These are phyloP conservation scores for Dendrocincla fuliginosa DNA, from an alignment of 2,797 vertebrate genomes.

Conservation along the genomic window DNA sequence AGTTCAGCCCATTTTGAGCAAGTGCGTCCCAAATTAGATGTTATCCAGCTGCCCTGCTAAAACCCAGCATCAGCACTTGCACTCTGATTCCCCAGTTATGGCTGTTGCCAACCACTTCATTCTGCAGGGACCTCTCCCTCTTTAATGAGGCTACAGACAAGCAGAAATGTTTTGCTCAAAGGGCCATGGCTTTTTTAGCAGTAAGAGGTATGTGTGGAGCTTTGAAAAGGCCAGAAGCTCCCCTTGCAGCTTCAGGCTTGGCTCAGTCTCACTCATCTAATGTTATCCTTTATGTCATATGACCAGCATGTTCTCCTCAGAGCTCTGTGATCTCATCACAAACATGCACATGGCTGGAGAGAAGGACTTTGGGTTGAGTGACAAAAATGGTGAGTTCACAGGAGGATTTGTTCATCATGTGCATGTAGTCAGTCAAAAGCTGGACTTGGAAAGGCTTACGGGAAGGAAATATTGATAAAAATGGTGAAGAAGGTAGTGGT, in stretches of 20 bases:
- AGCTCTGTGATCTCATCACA: background rate
- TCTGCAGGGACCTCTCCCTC: background rate
- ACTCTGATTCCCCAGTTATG: background rate
- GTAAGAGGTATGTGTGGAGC: background rate
- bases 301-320: background rate
- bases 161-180: background rate
- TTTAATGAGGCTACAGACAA: background rate
- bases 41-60: background rate
- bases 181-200: background rate
- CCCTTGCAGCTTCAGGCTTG: background rate
- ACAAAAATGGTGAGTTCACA: background rate
- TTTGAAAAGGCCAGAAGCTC: background rate
- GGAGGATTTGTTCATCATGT: background rate
- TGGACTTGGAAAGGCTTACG: slow-evolving; percentile 3
- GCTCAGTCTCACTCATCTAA: background rate
- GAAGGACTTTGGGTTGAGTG: background rate
- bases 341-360: background rate
- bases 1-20: background rate
- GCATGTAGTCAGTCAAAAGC: background rate
- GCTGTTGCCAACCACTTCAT: background rate
- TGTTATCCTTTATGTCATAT: background rate
- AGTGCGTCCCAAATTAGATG: background rate
- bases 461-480: background rate
- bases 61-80: background rate
- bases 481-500: background rate